Conservation (phyloP, 2,888 invertebrate genomes). For the Thalpophila matura region DNA sequence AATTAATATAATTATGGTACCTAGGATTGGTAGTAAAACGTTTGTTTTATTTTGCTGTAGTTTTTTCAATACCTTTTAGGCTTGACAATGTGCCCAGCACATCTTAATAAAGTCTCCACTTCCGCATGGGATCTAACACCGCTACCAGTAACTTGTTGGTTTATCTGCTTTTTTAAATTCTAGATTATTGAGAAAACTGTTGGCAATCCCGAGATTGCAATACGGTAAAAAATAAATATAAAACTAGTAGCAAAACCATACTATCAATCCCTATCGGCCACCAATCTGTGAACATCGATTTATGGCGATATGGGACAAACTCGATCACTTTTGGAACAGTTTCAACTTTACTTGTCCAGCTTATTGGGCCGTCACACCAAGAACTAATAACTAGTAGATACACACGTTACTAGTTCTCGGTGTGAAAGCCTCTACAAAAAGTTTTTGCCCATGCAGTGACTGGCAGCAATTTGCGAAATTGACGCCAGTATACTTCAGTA, state of each 20-base stretch:
- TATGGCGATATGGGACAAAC: constrained; percentile 6
- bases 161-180: no score
- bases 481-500: constrained; percentile 20
- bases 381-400: constrained; percentile 6
- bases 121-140: no score
- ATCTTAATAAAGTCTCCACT: no score
- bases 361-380: not conserved
- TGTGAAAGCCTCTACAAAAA: constrained; percentile 22
- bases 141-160: no score
- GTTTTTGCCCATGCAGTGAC: constrained; percentile 6
- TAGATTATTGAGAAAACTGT: no score
- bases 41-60: no score
- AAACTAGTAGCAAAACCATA: not conserved
- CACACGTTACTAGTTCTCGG: not conserved
- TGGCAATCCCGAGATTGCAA: no score
- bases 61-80: no score
- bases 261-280: not conserved
- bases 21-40: no score
- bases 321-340: constrained; percentile 1
- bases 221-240: no score
- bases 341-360: constrained; percentile 4
- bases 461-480: constrained; percentile 38
- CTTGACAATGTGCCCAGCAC: no score
- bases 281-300: not conserved
- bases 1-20: no score